Evolutionary conservation across 1,140 invertebrate species (phyloP), one percentile per base, ranked within the genome.

Genomic region (Microvelia longipes): DNA sequence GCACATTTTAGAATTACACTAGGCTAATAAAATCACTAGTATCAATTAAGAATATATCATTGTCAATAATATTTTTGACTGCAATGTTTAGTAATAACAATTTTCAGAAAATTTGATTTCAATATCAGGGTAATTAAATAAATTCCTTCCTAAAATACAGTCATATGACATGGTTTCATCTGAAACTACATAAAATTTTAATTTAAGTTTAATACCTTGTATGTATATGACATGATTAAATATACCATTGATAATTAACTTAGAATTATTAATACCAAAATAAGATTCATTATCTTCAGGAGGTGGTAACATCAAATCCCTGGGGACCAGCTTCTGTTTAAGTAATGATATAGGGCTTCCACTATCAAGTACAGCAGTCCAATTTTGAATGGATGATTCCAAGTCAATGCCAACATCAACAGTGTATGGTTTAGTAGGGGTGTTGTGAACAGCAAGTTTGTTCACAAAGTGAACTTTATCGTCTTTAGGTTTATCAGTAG

Each of bases 161-260:
- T 19, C 35, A 11, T 5, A 28, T 1, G 65, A 19, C 11, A 66
- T 66, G 2, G 65, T 28, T 2, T 25, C 19, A 66, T 28, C 15
- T 2, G 65, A 27, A 27, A 66, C 65, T 28, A 66, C 65, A 66
- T 66, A 28, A 66, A 66, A 5, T 27, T 66, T 66, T 28, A 66
- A 26, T 19, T 26, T 27, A 28, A 66, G 15, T 28, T 66, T 11
- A 13, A 13, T 65, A n/a, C 63, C 25, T 66, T 66, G 65, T 2
- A 66, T 66, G 28, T 28, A 66, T 2, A 66, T 19, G 5, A 11
- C 35, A 50, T 11, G 35, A 11, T 5, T 50, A 50, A 50, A 50
- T 19, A 50, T 11, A 11, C 35, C 35, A 19, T 5, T 50, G 35
- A 50, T 50, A 19, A 50, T 50, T 50, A 50, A 11, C 35, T 50